A percentile compares a stretch with the other conserved stretches of the same genome.
phyloP scores from a whole-genome alignment of 2,888 invertebrate species.

The Sphaerophoria taeniata region DNA sequence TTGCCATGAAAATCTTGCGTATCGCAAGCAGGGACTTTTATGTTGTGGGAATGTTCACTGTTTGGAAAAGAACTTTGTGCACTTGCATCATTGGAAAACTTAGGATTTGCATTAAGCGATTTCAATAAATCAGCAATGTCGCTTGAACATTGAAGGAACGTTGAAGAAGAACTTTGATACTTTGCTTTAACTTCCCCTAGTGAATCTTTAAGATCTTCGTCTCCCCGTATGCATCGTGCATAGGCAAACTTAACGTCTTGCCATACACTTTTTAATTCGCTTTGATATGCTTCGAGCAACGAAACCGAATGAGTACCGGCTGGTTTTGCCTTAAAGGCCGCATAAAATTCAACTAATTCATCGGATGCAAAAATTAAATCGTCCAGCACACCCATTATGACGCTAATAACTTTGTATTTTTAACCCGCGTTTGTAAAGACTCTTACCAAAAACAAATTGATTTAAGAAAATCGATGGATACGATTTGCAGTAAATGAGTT shows the following conservation, averaged over 20 bases:
- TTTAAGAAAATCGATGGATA: background rate
- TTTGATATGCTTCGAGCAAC: constrained; percentile 10
- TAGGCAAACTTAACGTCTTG: background rate
- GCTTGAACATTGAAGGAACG: constrained; percentile 15
- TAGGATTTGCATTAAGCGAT: constrained; percentile 1
- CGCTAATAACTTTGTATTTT: background rate
- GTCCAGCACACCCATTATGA: background rate
- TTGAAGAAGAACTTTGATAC: constrained; percentile 9
- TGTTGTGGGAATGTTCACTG: constrained; percentile 1
- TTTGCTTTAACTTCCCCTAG: constrained; percentile 11
- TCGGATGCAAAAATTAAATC: background rate
- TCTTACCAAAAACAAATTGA: background rate
- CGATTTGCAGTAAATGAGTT: too few relatives aligned
- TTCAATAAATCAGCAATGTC: constrained; percentile 8
- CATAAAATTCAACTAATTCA: background rate
- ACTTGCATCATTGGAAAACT: background rate
- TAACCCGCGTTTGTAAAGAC: background rate
- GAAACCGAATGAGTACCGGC: background rate
- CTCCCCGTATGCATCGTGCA: background rate
- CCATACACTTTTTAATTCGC: constrained; percentile 3
- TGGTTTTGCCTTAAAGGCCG: background rate
- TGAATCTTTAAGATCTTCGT: constrained; percentile 2
- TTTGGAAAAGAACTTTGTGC: background rate
- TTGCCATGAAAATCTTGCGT: constrained; percentile 32
- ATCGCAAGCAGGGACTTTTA: constrained; percentile 44